phyloP scores from a whole-genome alignment of 2,888 invertebrate genomes.

The Cecidostiba fungosa region DNA sequence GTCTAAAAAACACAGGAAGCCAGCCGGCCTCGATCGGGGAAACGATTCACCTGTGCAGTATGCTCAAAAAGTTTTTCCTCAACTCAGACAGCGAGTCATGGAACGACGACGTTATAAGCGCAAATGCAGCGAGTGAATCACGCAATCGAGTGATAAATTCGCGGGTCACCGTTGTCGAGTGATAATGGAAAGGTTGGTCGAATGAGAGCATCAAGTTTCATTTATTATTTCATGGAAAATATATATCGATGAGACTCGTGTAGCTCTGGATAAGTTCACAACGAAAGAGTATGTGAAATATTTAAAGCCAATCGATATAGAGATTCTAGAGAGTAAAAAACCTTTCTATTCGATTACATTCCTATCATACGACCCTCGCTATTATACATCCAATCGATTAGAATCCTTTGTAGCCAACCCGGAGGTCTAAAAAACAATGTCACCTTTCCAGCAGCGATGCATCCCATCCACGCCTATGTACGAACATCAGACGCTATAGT shows the following conservation, averaged over 20 bases:
- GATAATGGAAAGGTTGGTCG: conserved; percentile 25
- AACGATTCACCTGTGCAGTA: conserved; percentile 9
- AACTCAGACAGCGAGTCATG: neutral
- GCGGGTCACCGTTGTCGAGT: neutral
- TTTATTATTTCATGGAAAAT: neutral
- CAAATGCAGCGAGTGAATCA: conserved; percentile 41
- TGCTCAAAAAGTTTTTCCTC: conserved; percentile 25
- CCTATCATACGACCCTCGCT: neutral
- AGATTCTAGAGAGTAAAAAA: no score
- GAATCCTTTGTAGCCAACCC: neutral
- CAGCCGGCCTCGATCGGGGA: neutral
- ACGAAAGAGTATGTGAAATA: no score
- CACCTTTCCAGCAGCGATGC: conserved; percentile 1
- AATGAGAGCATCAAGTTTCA: neutral
- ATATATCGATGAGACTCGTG: neutral
- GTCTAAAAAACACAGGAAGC: conserved; percentile 9
- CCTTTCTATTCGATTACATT: neutral
- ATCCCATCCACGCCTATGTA: neutral
- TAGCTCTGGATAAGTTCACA: neutral
- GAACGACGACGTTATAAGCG: neutral
- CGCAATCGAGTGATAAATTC: conserved; percentile 57
- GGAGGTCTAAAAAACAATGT: neutral
- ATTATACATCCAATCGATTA: neutral
- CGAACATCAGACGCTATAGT: neutral
- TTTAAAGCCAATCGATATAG: no score